phyloP scores from a whole-genome alignment of 2,888 invertebrate genomes.

The Drosophila neoperkinsi region DNA sequence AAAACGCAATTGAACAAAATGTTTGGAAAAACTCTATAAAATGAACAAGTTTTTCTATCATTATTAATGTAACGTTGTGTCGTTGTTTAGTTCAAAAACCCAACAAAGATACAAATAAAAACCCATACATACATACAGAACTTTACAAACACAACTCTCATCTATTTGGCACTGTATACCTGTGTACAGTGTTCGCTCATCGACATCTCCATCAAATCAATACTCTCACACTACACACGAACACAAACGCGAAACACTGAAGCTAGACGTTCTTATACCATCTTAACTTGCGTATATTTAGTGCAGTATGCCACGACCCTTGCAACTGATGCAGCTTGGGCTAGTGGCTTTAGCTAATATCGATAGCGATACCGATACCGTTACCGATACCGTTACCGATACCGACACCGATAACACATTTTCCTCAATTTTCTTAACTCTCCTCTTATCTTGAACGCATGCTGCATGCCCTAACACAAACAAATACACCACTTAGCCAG shows the following conservation, averaged over 20 bases:
- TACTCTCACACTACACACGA: constrained; percentile 20
- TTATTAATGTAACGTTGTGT: constrained; percentile 73
- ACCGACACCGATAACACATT: constrained; percentile 29
- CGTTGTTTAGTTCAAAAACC: constrained; percentile 70
- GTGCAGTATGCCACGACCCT: constrained; percentile 39
- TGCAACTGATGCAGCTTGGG: constrained; percentile 16
- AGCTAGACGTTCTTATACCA: constrained; percentile 12
- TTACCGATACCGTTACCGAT: constrained; percentile 2
- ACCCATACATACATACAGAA: constrained; percentile 14
- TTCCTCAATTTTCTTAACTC: constrained; percentile 39
- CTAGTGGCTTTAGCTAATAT: constrained; percentile 36
- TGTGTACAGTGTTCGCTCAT: constrained; percentile 32
- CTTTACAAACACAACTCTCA: constrained; percentile 25
- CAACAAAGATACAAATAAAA: constrained; percentile 42
- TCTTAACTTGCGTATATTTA: constrained; percentile 18
- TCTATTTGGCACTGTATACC: constrained; percentile 19
- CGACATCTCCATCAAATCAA: constrained; percentile 36
- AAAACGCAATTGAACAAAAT: constrained; percentile 38
- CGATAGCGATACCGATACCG: constrained; percentile 42
- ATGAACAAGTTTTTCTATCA: constrained; percentile 52
- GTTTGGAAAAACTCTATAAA: constrained; percentile 39
- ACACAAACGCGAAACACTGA: constrained; percentile 17
- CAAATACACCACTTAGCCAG: constrained; percentile 6
- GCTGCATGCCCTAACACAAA: constrained; percentile 37
- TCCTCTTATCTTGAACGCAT: constrained; percentile 52